phyloP scores from a whole-genome alignment of 2,113 vertebrate genomes.

The Campylorhamphus procurvoides region DNA sequence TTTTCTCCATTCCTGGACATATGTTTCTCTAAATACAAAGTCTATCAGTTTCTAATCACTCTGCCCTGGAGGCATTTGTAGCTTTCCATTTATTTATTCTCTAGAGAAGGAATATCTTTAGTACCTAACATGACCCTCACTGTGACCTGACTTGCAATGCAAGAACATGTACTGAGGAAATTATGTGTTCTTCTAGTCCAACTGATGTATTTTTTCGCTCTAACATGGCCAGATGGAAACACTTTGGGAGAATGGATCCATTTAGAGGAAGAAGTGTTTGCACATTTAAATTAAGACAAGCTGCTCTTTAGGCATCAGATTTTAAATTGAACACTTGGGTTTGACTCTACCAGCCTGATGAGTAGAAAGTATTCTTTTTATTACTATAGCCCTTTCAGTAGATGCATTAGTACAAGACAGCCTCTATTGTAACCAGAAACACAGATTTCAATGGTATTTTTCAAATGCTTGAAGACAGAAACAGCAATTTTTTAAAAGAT shows the following conservation, averaged over 20 bases:
- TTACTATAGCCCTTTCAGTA: background rate
- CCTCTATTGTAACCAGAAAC: background rate
- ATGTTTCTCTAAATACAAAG: slow-evolving; percentile 38
- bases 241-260: slow-evolving; percentile 37
- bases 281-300: slow-evolving; percentile 56
- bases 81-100: slow-evolving; percentile 51
- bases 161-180: slow-evolving; percentile 26
- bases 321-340: slow-evolving; percentile 36
- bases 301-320: slow-evolving; percentile 34
- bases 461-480: background rate
- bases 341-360: background rate
- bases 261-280: slow-evolving; percentile 52
- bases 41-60: slow-evolving; percentile 49
- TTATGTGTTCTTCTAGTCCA: background rate
- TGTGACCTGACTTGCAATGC: slow-evolving; percentile 38
- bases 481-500: no score
- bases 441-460: background rate
- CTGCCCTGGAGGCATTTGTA: slow-evolving; percentile 19
- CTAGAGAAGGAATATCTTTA: slow-evolving; percentile 39
- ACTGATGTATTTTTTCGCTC: slow-evolving; percentile 43
- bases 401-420: background rate
- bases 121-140: slow-evolving; percentile 50
- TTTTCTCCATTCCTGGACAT: slow-evolving; percentile 11
- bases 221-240: slow-evolving; percentile 50
- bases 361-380: slow-evolving; percentile 33